phyloP scores from a whole-genome alignment of 2,113 vertebrate genomes.

The Myodes glareolus region DNA sequence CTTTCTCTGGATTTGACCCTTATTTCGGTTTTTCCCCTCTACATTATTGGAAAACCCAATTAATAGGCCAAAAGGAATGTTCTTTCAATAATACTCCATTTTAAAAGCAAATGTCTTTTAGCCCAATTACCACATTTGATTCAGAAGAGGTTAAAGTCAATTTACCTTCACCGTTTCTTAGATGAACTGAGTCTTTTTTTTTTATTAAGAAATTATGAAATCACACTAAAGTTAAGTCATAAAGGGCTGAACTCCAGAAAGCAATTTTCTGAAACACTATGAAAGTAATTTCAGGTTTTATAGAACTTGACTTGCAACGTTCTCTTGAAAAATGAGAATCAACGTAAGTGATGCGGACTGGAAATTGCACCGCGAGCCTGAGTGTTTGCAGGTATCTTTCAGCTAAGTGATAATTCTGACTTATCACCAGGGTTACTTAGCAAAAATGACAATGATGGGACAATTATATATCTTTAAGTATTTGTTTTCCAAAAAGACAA shows the following conservation, averaged over 20 bases:
- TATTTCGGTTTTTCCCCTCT: not conserved
- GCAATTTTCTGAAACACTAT: not conserved
- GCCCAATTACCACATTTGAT: not conserved
- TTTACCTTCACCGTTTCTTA: constrained; percentile 13
- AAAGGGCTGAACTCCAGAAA: not conserved
- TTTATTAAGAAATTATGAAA: constrained; percentile 22
- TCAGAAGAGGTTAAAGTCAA: not conserved
- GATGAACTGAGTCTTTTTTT: not conserved
- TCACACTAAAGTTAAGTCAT: constrained; percentile 1
- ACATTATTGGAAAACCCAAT: not conserved
- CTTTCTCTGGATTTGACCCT: constrained; percentile 2
- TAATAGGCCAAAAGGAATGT: not conserved
- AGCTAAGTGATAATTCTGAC: not conserved
- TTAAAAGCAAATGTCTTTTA: constrained; percentile 30
- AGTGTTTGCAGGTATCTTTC: not conserved
- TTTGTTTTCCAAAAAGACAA: not conserved
- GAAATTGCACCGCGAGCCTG: not conserved
- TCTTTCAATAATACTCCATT: not conserved
- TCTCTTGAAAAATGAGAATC: not conserved
- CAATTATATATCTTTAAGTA: not conserved
- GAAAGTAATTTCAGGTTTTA: not conserved
- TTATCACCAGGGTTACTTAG: constrained; percentile 3
- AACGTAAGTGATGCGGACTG: not conserved
- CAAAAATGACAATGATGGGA: not conserved
- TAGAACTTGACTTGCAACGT: not conserved